A percentile compares a stretch with the other conserved stretches of the same genome.
phyloP scores from a whole-genome alignment of 1,140 invertebrate genomes.

The Hetaerina americana region DNA sequence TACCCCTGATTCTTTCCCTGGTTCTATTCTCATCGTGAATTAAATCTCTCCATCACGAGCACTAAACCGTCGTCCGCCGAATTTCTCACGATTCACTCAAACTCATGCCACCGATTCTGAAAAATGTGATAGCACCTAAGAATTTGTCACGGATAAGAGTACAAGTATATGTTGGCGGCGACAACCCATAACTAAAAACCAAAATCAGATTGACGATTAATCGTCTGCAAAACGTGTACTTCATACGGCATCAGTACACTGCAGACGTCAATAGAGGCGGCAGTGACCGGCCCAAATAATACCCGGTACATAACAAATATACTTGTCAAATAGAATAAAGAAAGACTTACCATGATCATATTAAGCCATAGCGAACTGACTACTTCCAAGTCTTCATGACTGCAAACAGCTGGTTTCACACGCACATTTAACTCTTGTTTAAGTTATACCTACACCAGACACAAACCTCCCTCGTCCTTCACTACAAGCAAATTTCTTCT shows the following conservation, averaged over 20 bases:
- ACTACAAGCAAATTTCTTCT: constrained; percentile 12
- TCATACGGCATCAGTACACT: constrained; percentile 4
- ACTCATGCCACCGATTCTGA: not conserved
- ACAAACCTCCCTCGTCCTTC: constrained; percentile 6
- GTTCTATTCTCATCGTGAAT: not conserved
- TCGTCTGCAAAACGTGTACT: constrained; percentile 8
- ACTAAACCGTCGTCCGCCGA: not conserved
- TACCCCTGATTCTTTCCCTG: not conserved
- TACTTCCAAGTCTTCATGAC: constrained; percentile 12
- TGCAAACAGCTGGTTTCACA: constrained; percentile 7
- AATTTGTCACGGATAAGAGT: not conserved
- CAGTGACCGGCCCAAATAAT: constrained; percentile 1
- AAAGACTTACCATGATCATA: constrained; percentile 13
- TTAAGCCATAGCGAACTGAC: constrained; percentile 12
- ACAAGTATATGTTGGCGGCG: constrained; percentile 3
- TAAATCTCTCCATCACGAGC: not conserved
- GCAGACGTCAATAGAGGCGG: constrained; percentile 7
- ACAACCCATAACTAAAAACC: not conserved
- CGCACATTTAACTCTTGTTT: constrained; percentile 6
- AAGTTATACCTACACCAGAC: not conserved
- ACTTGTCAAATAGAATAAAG: not conserved
- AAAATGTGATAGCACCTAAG: constrained; percentile 1
- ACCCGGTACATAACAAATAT: not conserved
- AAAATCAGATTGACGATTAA: constrained; percentile 3
- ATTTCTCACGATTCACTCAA: not conserved